Evolutionary conservation across 2,113 vertebrate species (phyloP).

Genomic region (Gorsachius goisagi): DNA sequence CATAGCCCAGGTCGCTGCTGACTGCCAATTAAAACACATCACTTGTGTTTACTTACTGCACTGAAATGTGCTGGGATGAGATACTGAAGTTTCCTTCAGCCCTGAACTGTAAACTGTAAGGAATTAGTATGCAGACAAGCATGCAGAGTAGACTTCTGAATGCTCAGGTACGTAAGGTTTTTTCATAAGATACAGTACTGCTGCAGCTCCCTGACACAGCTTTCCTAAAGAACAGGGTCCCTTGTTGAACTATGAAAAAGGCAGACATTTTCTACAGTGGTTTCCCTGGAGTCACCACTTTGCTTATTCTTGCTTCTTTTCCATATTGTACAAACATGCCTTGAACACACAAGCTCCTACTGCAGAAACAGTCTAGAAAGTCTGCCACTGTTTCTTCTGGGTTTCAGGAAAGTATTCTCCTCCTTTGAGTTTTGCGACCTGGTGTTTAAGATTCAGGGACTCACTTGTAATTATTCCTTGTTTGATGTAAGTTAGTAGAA

Average conservation of each 20-base stretch:
- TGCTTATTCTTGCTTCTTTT: neutral
- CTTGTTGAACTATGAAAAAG: neutral
- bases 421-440: conserved; percentile 5
- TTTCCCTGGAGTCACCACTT: neutral
- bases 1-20: neutral
- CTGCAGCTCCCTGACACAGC: neutral
- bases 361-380: neutral
- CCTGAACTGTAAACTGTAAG: neutral
- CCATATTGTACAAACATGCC: neutral
- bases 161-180: neutral
- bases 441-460: neutral
- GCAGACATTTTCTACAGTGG: neutral
- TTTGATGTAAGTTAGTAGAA: neutral
- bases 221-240: neutral
- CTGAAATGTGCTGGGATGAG: neutral
- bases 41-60: neutral
- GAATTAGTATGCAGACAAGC: neutral
- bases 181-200: neutral
- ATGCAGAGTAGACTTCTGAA: neutral
- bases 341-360: neutral
- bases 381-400: neutral
- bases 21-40: conserved; percentile 22
- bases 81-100: neutral
- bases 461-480: neutral
- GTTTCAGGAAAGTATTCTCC: neutral